A percentile compares a stretch with the other conserved stretches of the same genome.
phyloP scores from a whole-genome alignment of 2,888 invertebrate species.

The Nomada ferruginata region DNA sequence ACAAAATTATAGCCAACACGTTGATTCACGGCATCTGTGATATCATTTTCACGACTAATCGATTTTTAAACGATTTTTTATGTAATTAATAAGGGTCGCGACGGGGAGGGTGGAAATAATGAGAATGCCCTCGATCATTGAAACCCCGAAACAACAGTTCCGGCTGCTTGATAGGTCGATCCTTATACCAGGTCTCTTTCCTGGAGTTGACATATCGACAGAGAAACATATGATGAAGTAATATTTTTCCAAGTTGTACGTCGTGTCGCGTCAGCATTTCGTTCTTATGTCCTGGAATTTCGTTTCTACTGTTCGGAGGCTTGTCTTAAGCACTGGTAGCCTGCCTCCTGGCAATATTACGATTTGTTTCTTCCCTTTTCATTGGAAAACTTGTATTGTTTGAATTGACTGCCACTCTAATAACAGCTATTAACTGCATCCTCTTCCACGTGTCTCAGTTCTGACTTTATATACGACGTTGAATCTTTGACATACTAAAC shows the following conservation, averaged over 20 bases:
- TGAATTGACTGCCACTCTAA: conserved; percentile 37
- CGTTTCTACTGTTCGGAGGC: conserved; percentile 28
- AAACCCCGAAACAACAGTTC: conserved; percentile 44
- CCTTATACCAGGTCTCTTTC: conserved; percentile 25
- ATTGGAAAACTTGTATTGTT: conserved; percentile 31
- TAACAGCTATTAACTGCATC: conserved; percentile 16
- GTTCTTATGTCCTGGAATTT: conserved; percentile 51
- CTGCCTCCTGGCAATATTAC: conserved; percentile 49
- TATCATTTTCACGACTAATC: background rate
- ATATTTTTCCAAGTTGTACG: conserved; percentile 66
- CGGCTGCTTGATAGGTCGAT: conserved; percentile 47
- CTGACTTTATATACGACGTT: background rate
- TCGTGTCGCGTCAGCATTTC: conserved; percentile 48
- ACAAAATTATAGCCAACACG: too few relatives aligned
- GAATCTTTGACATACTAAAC: background rate
- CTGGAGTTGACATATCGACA: conserved; percentile 72
- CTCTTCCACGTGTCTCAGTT: background rate
- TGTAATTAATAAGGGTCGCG: conserved; percentile 17
- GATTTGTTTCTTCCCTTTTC: conserved; percentile 4
- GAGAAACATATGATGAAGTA: conserved; percentile 72
- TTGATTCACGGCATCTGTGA: too few relatives aligned
- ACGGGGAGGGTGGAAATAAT: conserved; percentile 15
- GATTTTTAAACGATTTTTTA: background rate
- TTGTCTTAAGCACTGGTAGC: conserved; percentile 51
- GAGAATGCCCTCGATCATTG: conserved; percentile 4